Evolutionary conservation across 2,888 invertebrate genomes (phyloP), one percentile per base, ranked within the genome.

Genomic region (Crepidodera aurea): DNA sequence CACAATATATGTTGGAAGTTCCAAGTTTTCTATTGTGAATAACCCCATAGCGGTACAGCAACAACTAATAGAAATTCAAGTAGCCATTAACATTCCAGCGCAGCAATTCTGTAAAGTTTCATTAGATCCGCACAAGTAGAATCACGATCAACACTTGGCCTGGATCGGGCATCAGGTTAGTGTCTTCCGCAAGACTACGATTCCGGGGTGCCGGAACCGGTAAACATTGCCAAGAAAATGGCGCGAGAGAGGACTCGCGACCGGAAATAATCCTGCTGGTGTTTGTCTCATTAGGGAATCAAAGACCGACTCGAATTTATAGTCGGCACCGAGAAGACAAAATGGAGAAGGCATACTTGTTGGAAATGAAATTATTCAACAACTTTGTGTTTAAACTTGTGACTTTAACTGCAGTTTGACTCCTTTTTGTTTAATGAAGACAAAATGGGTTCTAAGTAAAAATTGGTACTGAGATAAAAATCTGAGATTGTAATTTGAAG

Each of bases 251-350:
- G 66, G 69, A 67, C 60, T 67, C 71, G 69, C 69, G 71, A 74
- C 73, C 74, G 75, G 75, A 76, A 77, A 72, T 73, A 73, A 73
- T 74, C 71, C 72, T 67, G 73, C 64, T 71, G 71, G 70, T 76
- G 73, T 76, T 76, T 76, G 77, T 77, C 76, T 77, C 77, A 78
- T 78, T 78, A 77, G 71, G 73, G 75, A 78, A 76, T 77, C 78
- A 77, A 77, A 77, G 75, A 77, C 72, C 75, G 73, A 70, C 67
- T 71, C 71, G 69, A 72, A 76, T 77, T 76, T 76, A 77, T 75
- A 68, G 72, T 67, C 71, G 62, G 66, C 70, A 73, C 71, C 72
- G 72, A 75, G 69, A 32, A 32, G 62, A 65, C 58, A 46, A 18
- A 54, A 51, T 62, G 51, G 19, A 54, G 29, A 48, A 16, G 15